Conservation (phyloP, 2,113 vertebrate genomes). For the Perca flavescens region DNA sequence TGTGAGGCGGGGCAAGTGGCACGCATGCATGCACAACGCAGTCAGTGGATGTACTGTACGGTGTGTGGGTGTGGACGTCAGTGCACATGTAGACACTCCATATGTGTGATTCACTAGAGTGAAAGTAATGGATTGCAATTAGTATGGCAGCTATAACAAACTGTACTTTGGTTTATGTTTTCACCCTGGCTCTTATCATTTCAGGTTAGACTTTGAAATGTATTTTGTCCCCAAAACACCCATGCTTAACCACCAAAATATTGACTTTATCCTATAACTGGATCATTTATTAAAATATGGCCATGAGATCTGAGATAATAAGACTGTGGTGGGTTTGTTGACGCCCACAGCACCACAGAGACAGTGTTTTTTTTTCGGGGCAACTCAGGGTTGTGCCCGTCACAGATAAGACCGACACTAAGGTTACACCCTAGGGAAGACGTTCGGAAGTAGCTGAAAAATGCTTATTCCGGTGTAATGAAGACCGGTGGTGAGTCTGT, state of each 20-base stretch:
- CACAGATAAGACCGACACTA: too few species aligned
- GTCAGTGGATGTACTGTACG: constrained; percentile 3
- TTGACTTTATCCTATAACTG: not conserved
- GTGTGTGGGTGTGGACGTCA: not conserved
- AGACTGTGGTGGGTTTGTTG: too few species aligned
- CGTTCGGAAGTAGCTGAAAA: too few species aligned
- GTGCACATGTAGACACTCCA: not conserved
- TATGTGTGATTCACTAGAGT: not conserved
- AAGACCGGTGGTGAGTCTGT: too few species aligned
- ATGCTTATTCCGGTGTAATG: too few species aligned
- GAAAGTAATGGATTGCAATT: not conserved
- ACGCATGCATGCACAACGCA: constrained; percentile 12
- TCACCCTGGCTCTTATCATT: not conserved
- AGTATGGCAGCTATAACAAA: not conserved
- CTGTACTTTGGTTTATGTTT: not conserved
- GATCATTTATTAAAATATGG: too few species aligned
- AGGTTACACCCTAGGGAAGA: too few species aligned
- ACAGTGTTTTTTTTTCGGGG: too few species aligned
- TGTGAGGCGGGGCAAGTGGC: not conserved
- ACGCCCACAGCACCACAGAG: too few species aligned
- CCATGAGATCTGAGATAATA: too few species aligned
- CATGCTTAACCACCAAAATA: not conserved
- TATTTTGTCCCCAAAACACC: too few species aligned
- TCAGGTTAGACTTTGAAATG: not conserved
- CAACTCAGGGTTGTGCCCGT: too few species aligned